A percentile compares a stretch with the other conserved stretches of the same genome.
These are phyloP conservation scores for Megaleporinus macrocephalus DNA, from an alignment of 2,113 vertebrate species.

Conservation along the genomic window DNA sequence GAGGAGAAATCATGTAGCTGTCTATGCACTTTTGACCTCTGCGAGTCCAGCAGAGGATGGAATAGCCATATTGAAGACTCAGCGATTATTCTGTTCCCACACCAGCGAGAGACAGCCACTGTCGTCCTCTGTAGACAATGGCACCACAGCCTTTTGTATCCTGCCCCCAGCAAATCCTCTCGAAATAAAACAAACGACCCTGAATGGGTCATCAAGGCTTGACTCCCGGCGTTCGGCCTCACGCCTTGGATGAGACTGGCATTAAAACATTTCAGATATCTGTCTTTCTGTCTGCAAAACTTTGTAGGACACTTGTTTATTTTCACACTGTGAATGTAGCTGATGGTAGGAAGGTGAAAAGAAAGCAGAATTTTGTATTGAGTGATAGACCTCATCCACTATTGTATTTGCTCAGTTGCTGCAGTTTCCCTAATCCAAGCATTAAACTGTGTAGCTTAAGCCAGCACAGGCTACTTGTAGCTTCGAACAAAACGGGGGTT, in stretches of 20 bases:
- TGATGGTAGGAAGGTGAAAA: constrained; percentile 52
- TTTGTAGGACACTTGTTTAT: constrained; percentile 44
- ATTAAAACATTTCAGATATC: constrained; percentile 46
- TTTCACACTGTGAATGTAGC: constrained; percentile 63
- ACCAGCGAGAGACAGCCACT: constrained; percentile 74
- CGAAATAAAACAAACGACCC: not conserved
- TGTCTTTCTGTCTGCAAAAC: constrained; percentile 29
- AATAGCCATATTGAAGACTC: constrained; percentile 82
- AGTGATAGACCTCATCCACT: constrained; percentile 30
- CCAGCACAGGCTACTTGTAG: constrained; percentile 40
- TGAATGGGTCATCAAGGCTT: constrained; percentile 10
- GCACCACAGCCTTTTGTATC: constrained; percentile 59
- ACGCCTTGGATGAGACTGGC: constrained; percentile 17
- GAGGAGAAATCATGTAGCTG: constrained; percentile 71
- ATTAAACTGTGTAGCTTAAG: constrained; percentile 19
- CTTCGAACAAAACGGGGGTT: constrained; percentile 6
- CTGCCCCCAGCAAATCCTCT: not conserved
- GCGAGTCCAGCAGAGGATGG: constrained; percentile 71
- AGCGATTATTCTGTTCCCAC: constrained; percentile 70
- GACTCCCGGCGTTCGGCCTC: constrained; percentile 11
- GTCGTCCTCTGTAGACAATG: constrained; percentile 57
- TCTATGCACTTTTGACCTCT: constrained; percentile 84
- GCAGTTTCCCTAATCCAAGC: constrained; percentile 5
- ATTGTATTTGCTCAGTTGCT: constrained; percentile 27
- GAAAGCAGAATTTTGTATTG: constrained; percentile 51